Percentiles rank a stretch among this genome's conserved stretches.
These are phyloP conservation scores for Halesus radiatus DNA, from an alignment of 1,140 invertebrate genomes.

Conservation along the genomic window DNA sequence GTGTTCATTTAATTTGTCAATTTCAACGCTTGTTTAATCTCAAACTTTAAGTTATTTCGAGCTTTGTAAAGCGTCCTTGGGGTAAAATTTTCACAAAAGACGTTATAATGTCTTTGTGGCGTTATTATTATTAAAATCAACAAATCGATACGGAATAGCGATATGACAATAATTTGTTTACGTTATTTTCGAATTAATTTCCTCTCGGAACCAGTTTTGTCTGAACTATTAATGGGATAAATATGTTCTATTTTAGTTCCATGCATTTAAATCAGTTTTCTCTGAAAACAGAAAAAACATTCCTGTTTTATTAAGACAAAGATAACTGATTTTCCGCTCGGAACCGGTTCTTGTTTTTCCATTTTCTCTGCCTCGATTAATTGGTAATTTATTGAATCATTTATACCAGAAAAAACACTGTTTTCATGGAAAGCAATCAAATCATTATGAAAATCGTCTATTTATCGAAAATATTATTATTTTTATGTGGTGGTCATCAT, in stretches of 20 bases:
- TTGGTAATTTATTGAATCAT: background rate
- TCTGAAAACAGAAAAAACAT: slow-evolving; percentile 1
- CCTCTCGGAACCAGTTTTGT: background rate
- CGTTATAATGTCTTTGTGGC: too few relatives aligned
- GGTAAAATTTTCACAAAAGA: too few relatives aligned
- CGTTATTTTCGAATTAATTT: background rate
- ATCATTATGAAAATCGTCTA: too few relatives aligned
- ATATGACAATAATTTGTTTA: background rate
- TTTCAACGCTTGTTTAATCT: too few relatives aligned
- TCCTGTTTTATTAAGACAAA: background rate
- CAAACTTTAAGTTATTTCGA: too few relatives aligned
- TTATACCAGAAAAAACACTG: too few relatives aligned
- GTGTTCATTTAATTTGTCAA: too few relatives aligned
- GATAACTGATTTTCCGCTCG: background rate
- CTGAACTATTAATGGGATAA: background rate
- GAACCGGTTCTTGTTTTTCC: background rate
- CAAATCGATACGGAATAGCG: too few relatives aligned
- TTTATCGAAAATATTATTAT: too few relatives aligned
- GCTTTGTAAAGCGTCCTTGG: too few relatives aligned
- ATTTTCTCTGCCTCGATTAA: background rate
- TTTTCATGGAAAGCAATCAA: too few relatives aligned
- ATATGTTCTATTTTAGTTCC: background rate
- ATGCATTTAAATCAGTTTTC: slow-evolving; percentile 5
- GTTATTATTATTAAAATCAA: background rate
- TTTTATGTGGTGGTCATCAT: too few relatives aligned